phyloP scores from a whole-genome alignment of 35 echinoderm and acorn worm genomes.

The Anneissia japonica region DNA sequence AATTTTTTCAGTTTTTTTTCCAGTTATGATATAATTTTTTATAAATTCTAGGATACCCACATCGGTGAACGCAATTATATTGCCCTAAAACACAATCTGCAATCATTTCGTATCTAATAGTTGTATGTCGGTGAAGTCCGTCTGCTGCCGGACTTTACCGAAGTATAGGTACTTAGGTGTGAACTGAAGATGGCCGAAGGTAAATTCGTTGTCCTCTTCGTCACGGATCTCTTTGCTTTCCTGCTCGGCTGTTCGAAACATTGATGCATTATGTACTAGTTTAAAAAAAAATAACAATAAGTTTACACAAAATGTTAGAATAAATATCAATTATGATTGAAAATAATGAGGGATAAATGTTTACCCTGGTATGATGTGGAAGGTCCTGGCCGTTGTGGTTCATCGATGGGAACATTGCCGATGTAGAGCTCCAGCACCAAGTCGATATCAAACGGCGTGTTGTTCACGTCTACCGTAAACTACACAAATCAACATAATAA shows the following conservation, averaged over 20 bases:
- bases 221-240: slow-evolving; percentile 68
- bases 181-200: slow-evolving; percentile 59
- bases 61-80: too few relatives aligned
- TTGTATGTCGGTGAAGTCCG: not conserved
- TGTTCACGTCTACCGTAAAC: slow-evolving; percentile 91
- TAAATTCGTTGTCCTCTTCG: slow-evolving; percentile 87
- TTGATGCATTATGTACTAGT: slow-evolving; percentile 14
- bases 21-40: too few relatives aligned
- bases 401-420: slow-evolving; percentile 72
- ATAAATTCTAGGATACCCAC: too few relatives aligned
- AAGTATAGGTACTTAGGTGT: slow-evolving; percentile 81
- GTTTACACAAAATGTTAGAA: not conserved
- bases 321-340: not conserved
- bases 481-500: not conserved
- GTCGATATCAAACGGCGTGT: slow-evolving; percentile 92
- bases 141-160: not conserved
- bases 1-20: too few relatives aligned
- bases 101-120: not conserved
- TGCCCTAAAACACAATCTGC: too few relatives aligned
- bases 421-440: slow-evolving; percentile 76
- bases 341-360: not conserved
- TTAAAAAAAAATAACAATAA: not conserved
- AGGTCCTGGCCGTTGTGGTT: not conserved
- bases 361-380: slow-evolving; percentile 6
- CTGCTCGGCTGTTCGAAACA: slow-evolving; percentile 42